Base-by-base conservation (phyloP, 1,140 invertebrate species). In the Drosophila chauvacae region DNA sequence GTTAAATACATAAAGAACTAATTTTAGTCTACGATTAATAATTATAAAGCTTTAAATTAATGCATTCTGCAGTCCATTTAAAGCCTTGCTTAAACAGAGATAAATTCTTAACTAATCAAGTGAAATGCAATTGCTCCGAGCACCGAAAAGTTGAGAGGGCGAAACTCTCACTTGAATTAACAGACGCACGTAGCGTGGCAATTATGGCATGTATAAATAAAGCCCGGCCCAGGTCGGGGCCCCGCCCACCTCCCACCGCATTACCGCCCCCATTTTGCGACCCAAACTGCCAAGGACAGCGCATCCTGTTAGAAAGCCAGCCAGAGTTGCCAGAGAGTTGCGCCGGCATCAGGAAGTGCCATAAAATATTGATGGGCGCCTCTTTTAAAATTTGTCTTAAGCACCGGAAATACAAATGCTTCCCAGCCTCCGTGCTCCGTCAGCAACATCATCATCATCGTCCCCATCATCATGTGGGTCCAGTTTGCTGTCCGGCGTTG, bases 351-450 rank as follows among this genome's bases (percentile, higher is more conserved):
- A 87, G 74, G 74, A 84, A 88, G 80, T 59, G 80, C 60, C 68
- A 72, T 87, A 16, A 84, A 87, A 84, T 88, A 87, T 87, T 87
- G 63, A 87, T 87, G 70, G 77, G 77, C 68, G 80, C 64, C 83
- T 73, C 84, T 87, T 87, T 87, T 88, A 88, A 86, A 87, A 87
- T 87, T 87, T 87, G 83, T 87, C 83, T 87, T 87, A 87, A 87
- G 83, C 83, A 87, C 83, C 83, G 83, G 83, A 87, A 87, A 87
- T 88, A 88, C 84, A 87, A 80, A 84, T 80, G 75, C 79, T 65
- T 9, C 30, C 53, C 18, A 41, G 39, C 45, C 39, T 39, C 53
- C 44, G 16, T n/a, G 2, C 13, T n/a, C n/a, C 11, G 35, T 11
- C 11, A 4, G 9, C 35, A 5, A 9, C 47, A 2, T 7, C 44